These are phyloP conservation scores for Coptotermes formosanus DNA, from an alignment of 1,140 invertebrate species.

Conservation along the genomic window DNA sequence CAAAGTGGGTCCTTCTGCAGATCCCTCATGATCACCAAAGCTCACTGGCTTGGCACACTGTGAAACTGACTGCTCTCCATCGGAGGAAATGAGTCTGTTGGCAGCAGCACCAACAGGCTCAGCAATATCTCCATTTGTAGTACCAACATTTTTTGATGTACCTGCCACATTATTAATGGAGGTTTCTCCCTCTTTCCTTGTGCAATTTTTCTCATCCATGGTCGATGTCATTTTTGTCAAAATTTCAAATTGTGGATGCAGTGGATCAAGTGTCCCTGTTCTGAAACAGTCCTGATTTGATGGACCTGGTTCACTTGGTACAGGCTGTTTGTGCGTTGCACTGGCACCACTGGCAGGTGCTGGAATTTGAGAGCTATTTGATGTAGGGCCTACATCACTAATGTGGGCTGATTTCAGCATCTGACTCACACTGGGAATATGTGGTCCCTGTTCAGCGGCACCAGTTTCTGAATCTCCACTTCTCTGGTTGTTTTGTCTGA, in stretches of 20 bases:
- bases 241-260: not conserved
- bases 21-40: not conserved
- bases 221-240: not conserved
- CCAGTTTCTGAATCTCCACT: not conserved
- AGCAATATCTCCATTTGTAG: too few relatives aligned
- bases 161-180: too few relatives aligned
- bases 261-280: not conserved
- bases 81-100: too few relatives aligned
- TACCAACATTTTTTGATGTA: too few relatives aligned
- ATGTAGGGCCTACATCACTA: not conserved
- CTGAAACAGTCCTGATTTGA: not conserved
- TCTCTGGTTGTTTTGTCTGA: too few relatives aligned
- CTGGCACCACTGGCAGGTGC: not conserved
- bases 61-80: not conserved
- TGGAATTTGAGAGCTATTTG: not conserved
- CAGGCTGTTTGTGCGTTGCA: too few relatives aligned
- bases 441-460: not conserved
- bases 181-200: not conserved
- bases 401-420: slow-evolving; percentile 19
- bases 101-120: too few relatives aligned
- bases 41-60: not conserved
- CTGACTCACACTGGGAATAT: slow-evolving; percentile 20
- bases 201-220: not conserved
- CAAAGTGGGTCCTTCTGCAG: not conserved
- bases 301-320: not conserved